Base-by-base conservation (phyloP, 2,888 invertebrate species). In the Cheilosia grossa region DNA sequence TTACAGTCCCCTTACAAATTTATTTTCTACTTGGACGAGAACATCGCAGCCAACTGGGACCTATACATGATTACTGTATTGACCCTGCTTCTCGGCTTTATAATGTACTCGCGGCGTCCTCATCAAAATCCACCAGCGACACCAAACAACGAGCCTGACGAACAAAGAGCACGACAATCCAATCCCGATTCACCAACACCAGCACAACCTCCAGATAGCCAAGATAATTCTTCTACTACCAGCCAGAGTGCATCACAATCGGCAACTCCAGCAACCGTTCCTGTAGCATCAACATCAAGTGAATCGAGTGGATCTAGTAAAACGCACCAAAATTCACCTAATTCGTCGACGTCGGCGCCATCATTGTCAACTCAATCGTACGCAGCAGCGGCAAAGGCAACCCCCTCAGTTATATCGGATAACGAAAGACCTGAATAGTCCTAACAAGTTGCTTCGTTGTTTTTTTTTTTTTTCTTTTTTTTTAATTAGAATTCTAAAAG, bases 11-110 rank as follows among this genome's bases (percentile, higher is more conserved):
- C 94, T 0, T 91, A 95, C 82, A 93, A 93, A 64, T 91, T 94
- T 88, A 90, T 96, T 10, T 93, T 95, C 89, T 93, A 95, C 87
- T 93, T 96, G 89, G 95, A 96, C 88, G 94, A 95, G 73, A 92
- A 94, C 61, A 93, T 97, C 66, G 94, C 96, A 17, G 95, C 96
- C 44, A 97, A 98, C 92, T 99, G 99, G 99, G 99, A 99, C 93
- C 93, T 98, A 67, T 98, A 97, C 92, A 93, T 98, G 88, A 97
- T 98, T 88, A 96, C 97, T 24, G 93, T 95, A 56, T 93, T 98
- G 33, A 95, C 97, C 6, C 95, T 96, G 15, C 92, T 97, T n/a
- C 93, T 99, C 59, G 97, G 96, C 33, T 93, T 96, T 15, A 94
- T 98, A 63, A 94, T 98, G 87, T 97, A 97, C 91, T 94, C 96